Conservation (phyloP, 2,888 invertebrate genomes). For the Drosophila seclusa region DNA sequence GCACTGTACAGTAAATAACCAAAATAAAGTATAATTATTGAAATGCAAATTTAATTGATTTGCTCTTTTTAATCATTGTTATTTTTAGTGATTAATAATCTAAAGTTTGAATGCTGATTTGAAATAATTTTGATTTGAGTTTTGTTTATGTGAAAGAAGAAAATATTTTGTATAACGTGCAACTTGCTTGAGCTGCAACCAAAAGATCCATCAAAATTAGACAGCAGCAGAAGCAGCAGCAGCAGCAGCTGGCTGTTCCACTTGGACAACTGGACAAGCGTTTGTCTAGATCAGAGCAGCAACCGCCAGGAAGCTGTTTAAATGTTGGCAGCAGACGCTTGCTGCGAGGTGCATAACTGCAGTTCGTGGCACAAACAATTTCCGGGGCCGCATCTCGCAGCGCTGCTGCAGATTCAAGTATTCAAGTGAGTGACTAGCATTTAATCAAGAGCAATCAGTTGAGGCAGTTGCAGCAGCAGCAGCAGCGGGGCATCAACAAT, state of each 20-base stretch:
- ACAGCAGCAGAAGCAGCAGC: conserved; percentile 38
- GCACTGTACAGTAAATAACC: neutral
- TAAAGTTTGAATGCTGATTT: neutral
- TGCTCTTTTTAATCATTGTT: neutral
- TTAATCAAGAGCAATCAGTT: conserved; percentile 76
- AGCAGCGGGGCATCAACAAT: conserved; percentile 38
- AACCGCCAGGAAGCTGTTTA: conserved; percentile 66
- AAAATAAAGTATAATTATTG: neutral
- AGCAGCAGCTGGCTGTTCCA: conserved; percentile 45
- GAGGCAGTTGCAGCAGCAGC: conserved; percentile 41
- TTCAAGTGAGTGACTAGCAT: conserved; percentile 76
- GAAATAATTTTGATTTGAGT: neutral
- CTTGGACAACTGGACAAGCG: conserved; percentile 38
- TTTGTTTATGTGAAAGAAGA: neutral
- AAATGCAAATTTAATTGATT: neutral
- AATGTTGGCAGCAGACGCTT: conserved; percentile 53
- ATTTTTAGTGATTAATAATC: neutral
- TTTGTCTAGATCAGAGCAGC: conserved; percentile 29
- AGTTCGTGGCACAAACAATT: conserved; percentile 75
- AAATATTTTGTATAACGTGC: conserved; percentile 15
- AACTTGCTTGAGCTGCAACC: conserved; percentile 7
- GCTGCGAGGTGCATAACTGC: conserved; percentile 54
- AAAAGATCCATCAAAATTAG: conserved; percentile 47
- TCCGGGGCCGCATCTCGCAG: conserved; percentile 56
- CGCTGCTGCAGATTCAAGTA: conserved; percentile 44